Base-by-base conservation (phyloP, 2,888 invertebrate genomes). In the Machimus atricapillus region DNA sequence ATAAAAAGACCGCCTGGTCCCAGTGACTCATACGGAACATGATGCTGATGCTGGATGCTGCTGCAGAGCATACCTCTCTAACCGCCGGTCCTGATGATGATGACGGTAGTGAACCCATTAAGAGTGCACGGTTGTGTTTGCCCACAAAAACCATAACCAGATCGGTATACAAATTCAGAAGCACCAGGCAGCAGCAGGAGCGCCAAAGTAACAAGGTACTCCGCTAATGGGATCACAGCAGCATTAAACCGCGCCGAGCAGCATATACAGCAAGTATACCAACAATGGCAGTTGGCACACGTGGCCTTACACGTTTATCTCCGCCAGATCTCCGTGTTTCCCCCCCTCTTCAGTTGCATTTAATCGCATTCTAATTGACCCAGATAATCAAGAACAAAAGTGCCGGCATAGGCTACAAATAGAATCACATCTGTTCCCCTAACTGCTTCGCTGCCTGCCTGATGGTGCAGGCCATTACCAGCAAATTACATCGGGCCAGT, bases 311-410 rank as follows among this genome's bases (percentile, higher is more conserved):
- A 82, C 82, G 66, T 66, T 66, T 66, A 83, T 66, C 82, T 83
- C 37, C 19, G 37, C 82, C 66, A 83, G 82, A 83, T 74, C 85
- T 85, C 85, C 52, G 23, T 27, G 46, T 27, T 52, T 43, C n/a
- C 79, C n/a, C 23, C 23, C 43, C 16, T 7, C 40, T 79, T 56
- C 81, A 40, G 56, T 81, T 85, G 85, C 76, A 52, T 52, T 79
- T 88, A 87, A 87, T 87, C 87, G 87, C 78, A 79, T 87, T 88
- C 87, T 88, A 88, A 87, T 88, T 88, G 88, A 88, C 88, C 88
- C 85, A 88, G 87, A 88, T 88, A 87, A 79, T 37, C 66, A 66
- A 66, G 66, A 79, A 56, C 77, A 73, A 74, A 66, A 74, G 37
- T 43, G 85, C 46, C 74, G 74, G 74, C 19, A 66, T 66, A 14